Percentiles rank a stretch among this genome's conserved stretches.
phyloP scores from a whole-genome alignment of 1,140 invertebrate species.

The Periplaneta americana region DNA sequence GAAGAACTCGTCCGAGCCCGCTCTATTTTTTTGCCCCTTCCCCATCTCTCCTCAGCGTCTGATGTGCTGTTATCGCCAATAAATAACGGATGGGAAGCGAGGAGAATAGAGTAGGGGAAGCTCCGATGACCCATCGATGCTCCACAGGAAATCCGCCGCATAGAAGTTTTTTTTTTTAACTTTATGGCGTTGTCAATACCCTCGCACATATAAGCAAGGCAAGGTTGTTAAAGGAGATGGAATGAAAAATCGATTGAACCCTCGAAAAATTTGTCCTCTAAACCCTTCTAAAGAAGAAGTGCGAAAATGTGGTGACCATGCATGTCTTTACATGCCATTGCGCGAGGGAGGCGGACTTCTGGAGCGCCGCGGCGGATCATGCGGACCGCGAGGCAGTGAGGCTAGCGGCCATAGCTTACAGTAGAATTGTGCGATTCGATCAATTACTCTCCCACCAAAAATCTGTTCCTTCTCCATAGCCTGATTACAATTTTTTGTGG shows the following conservation, averaged over 20 bases:
- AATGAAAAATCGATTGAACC: constrained; percentile 9
- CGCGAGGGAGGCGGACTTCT: too few relatives aligned
- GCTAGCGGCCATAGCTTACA: too few relatives aligned
- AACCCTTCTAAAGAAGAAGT: not conserved
- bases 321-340: not conserved
- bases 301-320: not conserved
- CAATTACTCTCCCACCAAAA: too few relatives aligned
- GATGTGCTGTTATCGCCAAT: constrained; percentile 16
- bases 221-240: constrained; percentile 9
- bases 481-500: too few relatives aligned
- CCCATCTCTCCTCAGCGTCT: not conserved
- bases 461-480: too few relatives aligned
- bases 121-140: constrained; percentile 6
- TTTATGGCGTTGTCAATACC: constrained; percentile 6
- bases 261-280: not conserved
- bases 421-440: too few relatives aligned
- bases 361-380: too few relatives aligned
- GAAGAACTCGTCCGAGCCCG: not conserved
- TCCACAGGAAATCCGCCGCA: not conserved
- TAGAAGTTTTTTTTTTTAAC: not conserved
- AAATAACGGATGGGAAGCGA: constrained; percentile 2
- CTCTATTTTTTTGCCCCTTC: not conserved
- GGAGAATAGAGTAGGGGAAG: not conserved
- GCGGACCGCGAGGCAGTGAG: too few relatives aligned
- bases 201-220: constrained; percentile 13